These are phyloP conservation scores for Lycocerus yunnanus DNA, from an alignment of 2,888 invertebrate species.

Conservation along the genomic window DNA sequence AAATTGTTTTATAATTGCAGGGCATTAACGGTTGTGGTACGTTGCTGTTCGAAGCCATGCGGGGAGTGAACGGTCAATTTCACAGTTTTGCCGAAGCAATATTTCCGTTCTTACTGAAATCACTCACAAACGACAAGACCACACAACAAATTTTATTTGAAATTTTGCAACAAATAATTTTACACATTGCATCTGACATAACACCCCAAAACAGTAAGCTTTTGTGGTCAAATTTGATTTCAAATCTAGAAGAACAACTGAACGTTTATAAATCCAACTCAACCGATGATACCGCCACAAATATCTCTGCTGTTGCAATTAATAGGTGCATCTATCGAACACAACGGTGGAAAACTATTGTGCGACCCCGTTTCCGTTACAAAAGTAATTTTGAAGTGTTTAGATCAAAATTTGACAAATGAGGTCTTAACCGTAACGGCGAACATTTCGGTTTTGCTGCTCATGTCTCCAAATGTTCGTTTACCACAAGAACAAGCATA, in stretches of 20 bases:
- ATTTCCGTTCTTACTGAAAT: conserved; percentile 68
- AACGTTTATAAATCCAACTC: conserved; percentile 13
- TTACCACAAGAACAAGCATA: conserved; percentile 76
- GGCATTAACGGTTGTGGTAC: conserved; percentile 81
- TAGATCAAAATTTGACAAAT: conserved; percentile 57
- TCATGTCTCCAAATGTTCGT: conserved; percentile 65
- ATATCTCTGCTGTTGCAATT: conserved; percentile 59
- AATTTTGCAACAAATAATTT: conserved; percentile 68
- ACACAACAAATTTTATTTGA: conserved; percentile 64
- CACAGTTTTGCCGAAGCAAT: conserved; percentile 81
- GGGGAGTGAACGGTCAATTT: conserved; percentile 82
- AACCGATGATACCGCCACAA: conserved; percentile 29
- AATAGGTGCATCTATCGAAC: conserved; percentile 65
- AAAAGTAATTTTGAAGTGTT: conserved; percentile 60
- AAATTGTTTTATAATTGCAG: conserved; percentile 56
- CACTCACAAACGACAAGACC: conserved; percentile 60
- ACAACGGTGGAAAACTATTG: conserved; percentile 68
- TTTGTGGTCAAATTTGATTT: conserved; percentile 67
- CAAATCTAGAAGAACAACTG: conserved; percentile 48
- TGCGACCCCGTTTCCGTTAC: conserved; percentile 64
- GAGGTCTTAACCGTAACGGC: conserved; percentile 58
- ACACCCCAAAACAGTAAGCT: conserved; percentile 65
- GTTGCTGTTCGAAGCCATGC: conserved; percentile 85
- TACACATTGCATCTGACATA: conserved; percentile 66
- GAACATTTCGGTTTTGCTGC: conserved; percentile 63